A percentile compares a stretch with the other conserved stretches of the same genome.
phyloP scores from a whole-genome alignment of 1,140 invertebrate species.

The Mya arenaria region DNA sequence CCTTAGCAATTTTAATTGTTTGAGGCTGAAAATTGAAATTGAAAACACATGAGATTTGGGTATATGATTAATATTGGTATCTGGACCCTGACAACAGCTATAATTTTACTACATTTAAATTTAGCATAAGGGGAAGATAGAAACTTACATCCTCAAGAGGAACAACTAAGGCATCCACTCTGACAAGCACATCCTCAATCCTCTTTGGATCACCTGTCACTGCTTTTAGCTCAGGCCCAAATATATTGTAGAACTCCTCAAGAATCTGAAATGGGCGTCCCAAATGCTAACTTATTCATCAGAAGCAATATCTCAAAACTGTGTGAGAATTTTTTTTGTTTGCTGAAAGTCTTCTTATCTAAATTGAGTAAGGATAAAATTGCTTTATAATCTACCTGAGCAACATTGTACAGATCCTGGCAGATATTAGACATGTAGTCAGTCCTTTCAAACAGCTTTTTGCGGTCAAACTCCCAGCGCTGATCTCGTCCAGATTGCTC shows the following conservation, averaged over 20 bases:
- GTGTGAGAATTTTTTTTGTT: too few species aligned
- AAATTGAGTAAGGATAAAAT: too few species aligned
- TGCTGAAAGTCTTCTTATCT: too few species aligned
- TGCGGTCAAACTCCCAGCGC: slow-evolving; percentile 95
- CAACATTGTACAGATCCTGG: slow-evolving; percentile 88
- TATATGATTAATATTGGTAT: neutral
- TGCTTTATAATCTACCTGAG: too few species aligned
- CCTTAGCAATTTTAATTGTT: too few species aligned
- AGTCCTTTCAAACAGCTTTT: slow-evolving; percentile 89
- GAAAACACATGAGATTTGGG: neutral
- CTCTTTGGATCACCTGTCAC: slow-evolving; percentile 92
- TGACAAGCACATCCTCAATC: slow-evolving; percentile 90
- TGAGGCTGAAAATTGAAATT: neutral
- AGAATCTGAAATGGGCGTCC: slow-evolving; percentile 87
- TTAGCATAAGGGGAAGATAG: too few species aligned
- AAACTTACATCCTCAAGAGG: slow-evolving; percentile 85
- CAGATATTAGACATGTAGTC: slow-evolving; percentile 92
- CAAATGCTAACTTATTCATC: too few species aligned
- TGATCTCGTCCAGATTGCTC: slow-evolving; percentile 90
- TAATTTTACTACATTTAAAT: neutral
- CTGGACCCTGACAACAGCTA: neutral
- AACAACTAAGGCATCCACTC: slow-evolving; percentile 87
- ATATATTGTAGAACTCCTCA: slow-evolving; percentile 94
- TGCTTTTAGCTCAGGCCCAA: slow-evolving; percentile 91
- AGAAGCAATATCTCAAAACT: too few species aligned